Evolutionary conservation across 2,113 vertebrate genomes (phyloP), one percentile per base, ranked within the genome.

Genomic region (Plecturocebus donacophilus): DNA sequence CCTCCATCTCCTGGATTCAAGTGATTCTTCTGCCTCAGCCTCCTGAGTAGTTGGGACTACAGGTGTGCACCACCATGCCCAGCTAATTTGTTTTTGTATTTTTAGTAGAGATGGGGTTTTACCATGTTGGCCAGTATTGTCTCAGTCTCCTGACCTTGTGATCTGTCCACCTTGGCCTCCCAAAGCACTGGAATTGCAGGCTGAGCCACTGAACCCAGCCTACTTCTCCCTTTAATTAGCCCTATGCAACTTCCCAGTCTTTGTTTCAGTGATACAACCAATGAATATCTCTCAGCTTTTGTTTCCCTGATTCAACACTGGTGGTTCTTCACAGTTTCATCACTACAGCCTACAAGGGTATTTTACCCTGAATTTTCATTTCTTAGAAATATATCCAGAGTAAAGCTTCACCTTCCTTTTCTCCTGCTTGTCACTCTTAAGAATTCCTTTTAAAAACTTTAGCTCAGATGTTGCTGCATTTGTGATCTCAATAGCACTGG

Each of bases 151-250:
- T 17, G 16, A 17, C 52, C 52, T 52, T 52, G 49, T 52, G 16
- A 52, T 52, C 52, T 52, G 52, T 52, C 52, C 52, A 52, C 52
- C 16, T 52, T 52, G 52, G 52, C 52, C 52, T 52, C 16, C 52
- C 52, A 52, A 52, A 52, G 52, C 5, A 1, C 52, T 52, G 52
- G 16, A 52, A 52, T 52, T 52, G 16, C 52, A 52, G 52, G 16
- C 16, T 52, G 16, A 52, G 52, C 52, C 52, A 52, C 16, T 52
- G 52, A 52, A 17, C 16, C 49, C 16, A 17, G 16, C 52, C 52
- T 17, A 17, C 52, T 90, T 79, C 35, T 68, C 16, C 92, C 83
- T 92, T 95, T 70, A 95, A 61, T 87, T 88, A 94, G 75, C 17
- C 42, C 61, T 64, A 3, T 45, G 54, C 6, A 90, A 38, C 38